A percentile compares a stretch with the other conserved stretches of the same genome.
These are phyloP conservation scores for Psittacus erithacus DNA, from an alignment of 2,113 vertebrate species.

Conservation along the genomic window DNA sequence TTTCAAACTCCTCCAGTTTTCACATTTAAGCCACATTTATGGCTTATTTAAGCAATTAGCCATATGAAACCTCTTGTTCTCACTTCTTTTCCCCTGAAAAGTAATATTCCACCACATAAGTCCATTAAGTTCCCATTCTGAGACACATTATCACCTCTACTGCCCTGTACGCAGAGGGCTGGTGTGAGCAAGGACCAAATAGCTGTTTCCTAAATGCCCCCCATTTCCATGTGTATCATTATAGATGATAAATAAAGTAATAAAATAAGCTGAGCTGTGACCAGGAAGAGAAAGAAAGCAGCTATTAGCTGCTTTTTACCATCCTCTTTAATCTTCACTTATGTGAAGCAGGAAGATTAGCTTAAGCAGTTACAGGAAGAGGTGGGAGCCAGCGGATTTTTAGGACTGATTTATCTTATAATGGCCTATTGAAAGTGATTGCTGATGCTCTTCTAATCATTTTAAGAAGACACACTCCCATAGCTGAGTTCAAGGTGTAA, in stretches of 20 bases:
- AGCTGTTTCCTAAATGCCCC: not conserved
- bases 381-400: not conserved
- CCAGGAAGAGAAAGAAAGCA: not conserved
- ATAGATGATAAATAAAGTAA: not conserved
- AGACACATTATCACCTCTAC: not conserved
- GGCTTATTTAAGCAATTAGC: slow-evolving; percentile 13
- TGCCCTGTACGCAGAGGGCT: not conserved
- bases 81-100: not conserved
- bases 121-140: not conserved
- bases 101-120: not conserved
- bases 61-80: not conserved
- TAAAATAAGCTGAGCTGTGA: not conserved
- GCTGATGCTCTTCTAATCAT: not conserved
- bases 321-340: not conserved
- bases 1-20: slow-evolving; percentile 14
- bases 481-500: not conserved
- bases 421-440: not conserved
- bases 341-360: not conserved
- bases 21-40: not conserved
- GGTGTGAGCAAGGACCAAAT: not conserved
- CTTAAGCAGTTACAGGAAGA: not conserved
- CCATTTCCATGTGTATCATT: not conserved
- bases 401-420: slow-evolving; percentile 1
- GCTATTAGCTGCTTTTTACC: not conserved
- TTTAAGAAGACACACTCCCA: not conserved